Conservation (phyloP, 2,888 invertebrate genomes). For the Thera obeliscata region DNA sequence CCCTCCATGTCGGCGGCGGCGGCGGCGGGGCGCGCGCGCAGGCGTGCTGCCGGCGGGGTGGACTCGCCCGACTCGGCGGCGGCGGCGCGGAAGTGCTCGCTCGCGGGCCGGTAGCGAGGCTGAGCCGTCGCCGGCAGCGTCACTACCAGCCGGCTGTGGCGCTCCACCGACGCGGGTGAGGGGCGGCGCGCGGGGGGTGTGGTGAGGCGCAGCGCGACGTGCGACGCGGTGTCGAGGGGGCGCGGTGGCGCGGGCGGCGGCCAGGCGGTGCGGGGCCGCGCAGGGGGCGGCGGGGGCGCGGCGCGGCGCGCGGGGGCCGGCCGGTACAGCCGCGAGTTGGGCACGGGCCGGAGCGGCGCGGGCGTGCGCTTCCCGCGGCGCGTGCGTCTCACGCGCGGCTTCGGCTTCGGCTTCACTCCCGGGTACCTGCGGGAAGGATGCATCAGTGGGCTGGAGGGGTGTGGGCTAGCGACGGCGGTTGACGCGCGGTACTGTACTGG, state of each 20-base stretch:
- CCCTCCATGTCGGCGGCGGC: constrained; percentile 52
- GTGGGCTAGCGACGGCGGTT: no score
- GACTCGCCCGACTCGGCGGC: constrained; percentile 41
- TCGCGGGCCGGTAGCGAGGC: constrained; percentile 41
- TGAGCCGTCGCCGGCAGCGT: constrained; percentile 40
- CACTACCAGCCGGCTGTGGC: constrained; percentile 45
- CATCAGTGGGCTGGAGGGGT: not conserved
- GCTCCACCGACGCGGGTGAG: constrained; percentile 19
- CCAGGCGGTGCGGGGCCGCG: constrained; percentile 49
- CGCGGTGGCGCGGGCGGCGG: constrained; percentile 50
- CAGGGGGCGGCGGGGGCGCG: constrained; percentile 48
- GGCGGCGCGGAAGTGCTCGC: constrained; percentile 43
- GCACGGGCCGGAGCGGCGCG: constrained; percentile 54
- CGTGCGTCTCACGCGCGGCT: constrained; percentile 25
- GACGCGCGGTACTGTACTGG: not conserved
- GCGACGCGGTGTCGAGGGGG: constrained; percentile 51
- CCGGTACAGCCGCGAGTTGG: constrained; percentile 70
- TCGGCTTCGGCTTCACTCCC: constrained; percentile 39
- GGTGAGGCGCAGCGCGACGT: constrained; percentile 46
- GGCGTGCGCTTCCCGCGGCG: constrained; percentile 49
- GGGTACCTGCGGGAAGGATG: constrained; percentile 53
- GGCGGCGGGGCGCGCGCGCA: constrained; percentile 33
- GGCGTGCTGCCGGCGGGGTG: constrained; percentile 39
- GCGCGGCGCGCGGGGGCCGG: constrained; percentile 54
- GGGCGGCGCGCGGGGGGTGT: constrained; percentile 20